phyloP scores from a whole-genome alignment of 1,140 invertebrate genomes.

The Lepidurus packardi region DNA sequence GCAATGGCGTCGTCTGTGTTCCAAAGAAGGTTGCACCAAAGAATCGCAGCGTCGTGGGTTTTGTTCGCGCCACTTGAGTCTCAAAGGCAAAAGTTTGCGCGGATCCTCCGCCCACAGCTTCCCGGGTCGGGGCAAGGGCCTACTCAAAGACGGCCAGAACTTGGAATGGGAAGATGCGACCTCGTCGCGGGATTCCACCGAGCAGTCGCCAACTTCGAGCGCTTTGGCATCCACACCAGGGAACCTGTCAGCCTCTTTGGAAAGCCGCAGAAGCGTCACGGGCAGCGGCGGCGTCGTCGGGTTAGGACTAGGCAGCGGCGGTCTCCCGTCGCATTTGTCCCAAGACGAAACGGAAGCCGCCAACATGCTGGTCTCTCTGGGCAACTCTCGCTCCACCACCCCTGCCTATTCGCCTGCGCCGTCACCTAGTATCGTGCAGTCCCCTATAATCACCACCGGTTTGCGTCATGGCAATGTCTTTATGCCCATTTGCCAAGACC shows the following conservation, averaged over 20 bases:
- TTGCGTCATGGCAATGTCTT: slow-evolving; percentile 67
- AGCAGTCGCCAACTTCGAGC: slow-evolving; percentile 70
- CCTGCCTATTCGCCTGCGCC: slow-evolving; percentile 77
- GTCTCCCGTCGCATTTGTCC: slow-evolving; percentile 35
- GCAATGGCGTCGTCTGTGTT: slow-evolving; percentile 94
- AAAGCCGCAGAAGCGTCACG: background rate
- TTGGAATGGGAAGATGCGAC: slow-evolving; percentile 76
- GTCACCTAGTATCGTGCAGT: slow-evolving; percentile 59
- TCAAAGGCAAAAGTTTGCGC: slow-evolving; percentile 63
- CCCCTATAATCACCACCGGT: slow-evolving; percentile 56
- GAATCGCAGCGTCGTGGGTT: slow-evolving; percentile 94
- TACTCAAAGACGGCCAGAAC: slow-evolving; percentile 42
- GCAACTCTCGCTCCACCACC: slow-evolving; percentile 82
- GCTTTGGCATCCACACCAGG: background rate
- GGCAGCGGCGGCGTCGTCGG: background rate
- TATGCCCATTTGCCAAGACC: slow-evolving; percentile 68
- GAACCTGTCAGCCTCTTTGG: background rate
- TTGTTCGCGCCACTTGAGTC: slow-evolving; percentile 90
- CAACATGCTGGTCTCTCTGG: slow-evolving; percentile 85
- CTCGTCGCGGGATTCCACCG: slow-evolving; percentile 63
- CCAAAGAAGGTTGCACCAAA: slow-evolving; percentile 92
- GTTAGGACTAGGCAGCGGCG: slow-evolving; percentile 32
- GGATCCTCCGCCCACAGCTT: slow-evolving; percentile 43
- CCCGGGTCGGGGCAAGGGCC: slow-evolving; percentile 44
- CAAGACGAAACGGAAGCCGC: slow-evolving; percentile 93